Evolutionary conservation across 2,797 vertebrate species (phyloP).

Genomic region (Chelon auratus): DNA sequence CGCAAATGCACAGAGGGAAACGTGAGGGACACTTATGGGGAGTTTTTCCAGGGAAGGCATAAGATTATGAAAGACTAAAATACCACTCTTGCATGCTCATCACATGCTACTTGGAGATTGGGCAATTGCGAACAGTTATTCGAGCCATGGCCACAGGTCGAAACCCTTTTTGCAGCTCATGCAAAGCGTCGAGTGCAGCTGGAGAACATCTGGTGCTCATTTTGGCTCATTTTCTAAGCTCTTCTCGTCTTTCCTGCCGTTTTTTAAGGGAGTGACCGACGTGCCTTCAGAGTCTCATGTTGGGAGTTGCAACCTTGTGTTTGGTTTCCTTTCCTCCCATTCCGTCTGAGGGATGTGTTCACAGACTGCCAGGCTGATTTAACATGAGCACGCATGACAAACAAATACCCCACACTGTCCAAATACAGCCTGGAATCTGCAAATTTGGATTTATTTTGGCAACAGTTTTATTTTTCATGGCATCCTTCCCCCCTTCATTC

Average conservation of each 20-base stretch:
- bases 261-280: slow-evolving; percentile 57
- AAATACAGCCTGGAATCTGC: slow-evolving; percentile 25
- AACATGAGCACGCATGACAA: slow-evolving; percentile 2
- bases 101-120: background rate
- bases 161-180: no score
- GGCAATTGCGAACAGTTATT: no score
- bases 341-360: background rate
- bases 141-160: no score
- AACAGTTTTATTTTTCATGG: background rate
- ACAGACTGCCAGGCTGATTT: background rate
- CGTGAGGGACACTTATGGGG: no score
- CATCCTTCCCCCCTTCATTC: slow-evolving; percentile 17
- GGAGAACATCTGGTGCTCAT: slow-evolving; percentile 58
- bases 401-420: background rate
- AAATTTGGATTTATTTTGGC: slow-evolving; percentile 12
- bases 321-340: slow-evolving; percentile 1
- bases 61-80: no score
- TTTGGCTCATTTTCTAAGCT: slow-evolving; percentile 6
- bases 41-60: no score
- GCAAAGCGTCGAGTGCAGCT: background rate
- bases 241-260: slow-evolving; percentile 28
- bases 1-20: no score
- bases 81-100: no score
- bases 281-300: slow-evolving; percentile 40
- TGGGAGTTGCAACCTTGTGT: slow-evolving; percentile 23